These are phyloP conservation scores for Habroteleia sp. DNA, from an alignment of 2,888 invertebrate genomes.

Conservation along the genomic window DNA sequence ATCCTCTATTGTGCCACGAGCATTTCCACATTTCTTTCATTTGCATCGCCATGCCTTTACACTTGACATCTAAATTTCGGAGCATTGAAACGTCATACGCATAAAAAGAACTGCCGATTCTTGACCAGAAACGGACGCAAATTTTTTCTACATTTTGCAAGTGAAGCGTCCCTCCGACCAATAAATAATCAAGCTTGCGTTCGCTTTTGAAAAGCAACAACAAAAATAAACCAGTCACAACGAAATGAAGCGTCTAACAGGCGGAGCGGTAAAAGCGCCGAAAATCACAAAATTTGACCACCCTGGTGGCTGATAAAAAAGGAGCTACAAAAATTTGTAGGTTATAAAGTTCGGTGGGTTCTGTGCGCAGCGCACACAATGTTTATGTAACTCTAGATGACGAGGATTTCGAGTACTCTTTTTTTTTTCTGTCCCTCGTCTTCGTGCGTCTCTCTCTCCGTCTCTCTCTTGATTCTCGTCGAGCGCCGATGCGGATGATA, in stretches of 20 bases:
- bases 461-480: slow-evolving; percentile 8
- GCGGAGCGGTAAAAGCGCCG: too few relatives aligned
- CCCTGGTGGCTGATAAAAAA: slow-evolving; percentile 6
- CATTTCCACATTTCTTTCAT: too few relatives aligned
- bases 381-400: slow-evolving; percentile 44
- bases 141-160: too few relatives aligned
- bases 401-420: slow-evolving; percentile 12
- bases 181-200: neutral
- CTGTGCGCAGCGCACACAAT: slow-evolving; percentile 28
- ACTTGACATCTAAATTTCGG: too few relatives aligned
- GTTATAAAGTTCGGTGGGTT: slow-evolving; percentile 42
- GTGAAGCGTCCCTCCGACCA: neutral
- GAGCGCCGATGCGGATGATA: slow-evolving; percentile 45
- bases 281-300: neutral
- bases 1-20: too few relatives aligned
- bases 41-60: too few relatives aligned
- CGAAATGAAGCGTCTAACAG: too few relatives aligned
- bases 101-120: too few relatives aligned
- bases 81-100: too few relatives aligned
- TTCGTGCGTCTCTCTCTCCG: neutral
- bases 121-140: too few relatives aligned
- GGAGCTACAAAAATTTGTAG: slow-evolving; percentile 13
- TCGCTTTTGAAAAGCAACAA: too few relatives aligned
- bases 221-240: too few relatives aligned
- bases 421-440: slow-evolving; percentile 1